Percentiles rank a stretch among this genome's conserved stretches.
phyloP scores from a whole-genome alignment of 2,888 invertebrate genomes.

The Andrena praecox region DNA sequence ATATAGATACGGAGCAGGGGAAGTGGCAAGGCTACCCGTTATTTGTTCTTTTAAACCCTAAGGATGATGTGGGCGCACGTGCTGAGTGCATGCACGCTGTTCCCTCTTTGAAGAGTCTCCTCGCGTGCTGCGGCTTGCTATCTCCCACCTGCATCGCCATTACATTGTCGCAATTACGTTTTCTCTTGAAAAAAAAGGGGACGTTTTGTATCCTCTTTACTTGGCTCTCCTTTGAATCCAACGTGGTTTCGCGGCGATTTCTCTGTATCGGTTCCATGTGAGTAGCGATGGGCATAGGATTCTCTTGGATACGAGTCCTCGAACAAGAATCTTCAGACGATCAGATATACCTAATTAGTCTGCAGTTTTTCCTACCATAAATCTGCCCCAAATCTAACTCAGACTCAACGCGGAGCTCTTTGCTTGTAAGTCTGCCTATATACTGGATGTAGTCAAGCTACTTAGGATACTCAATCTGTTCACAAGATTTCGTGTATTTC shows the following conservation, averaged over 20 bases:
- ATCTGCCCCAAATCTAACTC: too few species aligned
- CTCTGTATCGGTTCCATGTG: neutral
- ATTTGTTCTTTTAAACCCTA: too few species aligned
- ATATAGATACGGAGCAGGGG: too few species aligned
- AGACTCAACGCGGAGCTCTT: too few species aligned
- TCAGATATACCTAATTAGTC: too few species aligned
- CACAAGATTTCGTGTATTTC: neutral
- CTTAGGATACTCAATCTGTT: too few species aligned
- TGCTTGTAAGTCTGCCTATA: too few species aligned
- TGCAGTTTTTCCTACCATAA: too few species aligned
- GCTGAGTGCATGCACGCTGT: neutral
- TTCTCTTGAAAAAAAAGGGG: slow-evolving; percentile 15
- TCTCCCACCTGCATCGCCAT: slow-evolving; percentile 39
- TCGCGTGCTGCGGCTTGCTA: slow-evolving; percentile 38
- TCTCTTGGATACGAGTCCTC: neutral
- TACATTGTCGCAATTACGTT: slow-evolving; percentile 48
- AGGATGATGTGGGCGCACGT: too few species aligned
- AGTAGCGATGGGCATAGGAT: neutral
- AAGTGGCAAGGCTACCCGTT: too few species aligned
- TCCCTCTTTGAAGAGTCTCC: slow-evolving; percentile 36
- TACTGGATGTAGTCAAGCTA: too few species aligned
- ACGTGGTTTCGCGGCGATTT: neutral
- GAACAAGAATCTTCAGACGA: neutral
- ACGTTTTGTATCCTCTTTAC: slow-evolving; percentile 31
- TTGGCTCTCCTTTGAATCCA: slow-evolving; percentile 3